Evolutionary conservation across 2,888 invertebrate genomes (phyloP), one percentile per base, ranked within the genome.

Genomic region (Neoaliturus tenellus): DNA sequence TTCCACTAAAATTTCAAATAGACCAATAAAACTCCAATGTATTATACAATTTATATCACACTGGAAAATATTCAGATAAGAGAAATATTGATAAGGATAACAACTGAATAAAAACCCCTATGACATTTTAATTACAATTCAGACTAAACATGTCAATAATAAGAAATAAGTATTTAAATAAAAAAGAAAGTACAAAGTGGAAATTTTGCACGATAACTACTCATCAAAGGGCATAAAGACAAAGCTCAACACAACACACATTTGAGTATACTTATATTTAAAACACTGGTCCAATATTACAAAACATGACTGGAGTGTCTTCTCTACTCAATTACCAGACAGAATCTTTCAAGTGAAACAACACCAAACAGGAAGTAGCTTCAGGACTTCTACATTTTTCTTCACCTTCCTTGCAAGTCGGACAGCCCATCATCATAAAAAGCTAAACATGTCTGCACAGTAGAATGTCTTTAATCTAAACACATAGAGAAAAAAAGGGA

Each of bases 241-340:
- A 51, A 62, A 62, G 28, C 20, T 31, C 6, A 62, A 62, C 62
- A 62, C 62, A 62, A 28, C 28, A 62, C 62, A 17, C 51, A 20
- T 62, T 62, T 28, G 31, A 28, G 28, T 28, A 62, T 62, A 62
- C 62, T 62, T 62, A 31, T 62, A 62, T 62, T 62, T 62, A 62
- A 62, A 62, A 62, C 62, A 62, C 62, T 62, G 31, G 31, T 62
- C 14, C 5, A 25, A 31, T 62, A 23, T 48, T 62, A 20, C 62
- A 62, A 62, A 51, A 51, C 23, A 51, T 51, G 51, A 23, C 17
- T 44, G 44, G 44, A 12, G 44, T 44, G 10, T 44, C 44, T 44
- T 44, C 44, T 14, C 1, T 14, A 44, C 10, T 3, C 44, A 12
- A 44, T 51, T 48, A 48, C 48, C 48, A 48, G 23, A 51, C n/a